Conservation (phyloP, 2,113 vertebrate species). For the Pogona vitticeps region DNA sequence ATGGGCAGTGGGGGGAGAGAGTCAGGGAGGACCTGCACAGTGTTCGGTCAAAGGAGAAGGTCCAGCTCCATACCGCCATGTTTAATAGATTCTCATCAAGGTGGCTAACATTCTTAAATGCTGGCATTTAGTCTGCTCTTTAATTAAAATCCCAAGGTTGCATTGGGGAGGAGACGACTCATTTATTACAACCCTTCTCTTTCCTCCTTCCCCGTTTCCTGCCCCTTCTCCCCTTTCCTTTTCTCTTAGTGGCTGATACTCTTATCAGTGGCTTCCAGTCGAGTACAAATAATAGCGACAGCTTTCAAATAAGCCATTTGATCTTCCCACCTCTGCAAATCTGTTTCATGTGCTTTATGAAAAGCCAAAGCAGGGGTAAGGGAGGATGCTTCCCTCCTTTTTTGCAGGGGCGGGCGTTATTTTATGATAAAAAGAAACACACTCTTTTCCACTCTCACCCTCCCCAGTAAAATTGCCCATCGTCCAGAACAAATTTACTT, state of each 20-base stretch:
- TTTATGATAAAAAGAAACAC: neutral
- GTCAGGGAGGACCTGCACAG: conserved; percentile 36
- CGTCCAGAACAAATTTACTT: neutral
- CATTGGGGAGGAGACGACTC: conserved; percentile 65
- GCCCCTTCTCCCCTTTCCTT: conserved; percentile 30
- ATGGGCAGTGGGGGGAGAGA: conserved; percentile 41
- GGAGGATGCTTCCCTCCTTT: neutral
- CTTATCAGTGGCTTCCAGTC: conserved; percentile 70
- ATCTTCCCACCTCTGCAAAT: conserved; percentile 58
- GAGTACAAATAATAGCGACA: conserved; percentile 68
- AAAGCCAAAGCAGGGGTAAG: conserved; percentile 3
- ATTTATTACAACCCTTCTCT: conserved; percentile 62
- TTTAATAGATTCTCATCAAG: conserved; percentile 68
- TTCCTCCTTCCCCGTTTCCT: conserved; percentile 25
- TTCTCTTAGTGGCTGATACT: conserved; percentile 52
- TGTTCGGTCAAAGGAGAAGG: conserved; percentile 70
- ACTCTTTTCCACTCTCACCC: neutral
- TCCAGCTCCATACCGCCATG: conserved; percentile 72
- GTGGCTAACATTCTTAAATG: conserved; percentile 62
- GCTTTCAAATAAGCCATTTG: conserved; percentile 61
- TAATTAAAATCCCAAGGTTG: conserved; percentile 75
- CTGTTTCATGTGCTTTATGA: conserved; percentile 50
- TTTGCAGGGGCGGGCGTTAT: too few relatives aligned
- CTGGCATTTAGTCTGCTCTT: conserved; percentile 69
- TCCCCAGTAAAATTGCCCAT: neutral